Percentiles rank a stretch among this genome's conserved stretches.
Evolutionary conservation across 2,113 vertebrate genomes (phyloP).

Genomic region (Garra rufa): DNA sequence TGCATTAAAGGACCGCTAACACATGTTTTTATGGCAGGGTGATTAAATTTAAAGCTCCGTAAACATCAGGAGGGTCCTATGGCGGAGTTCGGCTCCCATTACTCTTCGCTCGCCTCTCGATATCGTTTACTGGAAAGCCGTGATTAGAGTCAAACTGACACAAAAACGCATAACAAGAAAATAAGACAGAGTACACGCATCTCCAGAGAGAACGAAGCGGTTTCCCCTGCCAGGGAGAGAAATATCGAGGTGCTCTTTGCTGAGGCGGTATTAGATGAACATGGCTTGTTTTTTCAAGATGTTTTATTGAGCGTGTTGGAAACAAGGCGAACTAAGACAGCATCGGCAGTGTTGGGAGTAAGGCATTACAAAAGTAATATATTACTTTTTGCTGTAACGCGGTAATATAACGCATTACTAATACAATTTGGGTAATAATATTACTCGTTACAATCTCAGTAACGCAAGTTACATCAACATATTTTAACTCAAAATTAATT

Average conservation of each 20-base stretch:
- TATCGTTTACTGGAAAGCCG: slow-evolving; percentile 19
- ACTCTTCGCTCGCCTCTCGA: neutral
- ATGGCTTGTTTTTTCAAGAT: neutral
- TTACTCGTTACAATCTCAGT: no score
- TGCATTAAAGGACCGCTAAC: slow-evolving; percentile 52
- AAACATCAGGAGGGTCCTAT: slow-evolving; percentile 37
- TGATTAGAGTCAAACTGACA: slow-evolving; percentile 38
- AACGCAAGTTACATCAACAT: no score
- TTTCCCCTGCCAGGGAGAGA: slow-evolving; percentile 10
- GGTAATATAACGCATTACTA: no score
- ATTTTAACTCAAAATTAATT: no score
- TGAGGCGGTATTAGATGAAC: neutral
- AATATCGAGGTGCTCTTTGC: neutral
- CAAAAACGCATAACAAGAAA: slow-evolving; percentile 40
- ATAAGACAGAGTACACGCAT: neutral
- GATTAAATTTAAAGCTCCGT: slow-evolving; percentile 43
- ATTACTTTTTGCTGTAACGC: no score
- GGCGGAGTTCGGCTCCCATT: slow-evolving; percentile 18
- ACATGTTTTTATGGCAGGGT: slow-evolving; percentile 48
- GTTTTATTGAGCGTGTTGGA: neutral
- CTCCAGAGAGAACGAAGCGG: neutral
- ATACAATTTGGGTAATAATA: no score
- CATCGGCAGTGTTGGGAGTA: no score
- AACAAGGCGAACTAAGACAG: neutral
- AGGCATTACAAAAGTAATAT: no score